phyloP scores from a whole-genome alignment of 2,113 vertebrate genomes.

The Lycaon pictus region DNA sequence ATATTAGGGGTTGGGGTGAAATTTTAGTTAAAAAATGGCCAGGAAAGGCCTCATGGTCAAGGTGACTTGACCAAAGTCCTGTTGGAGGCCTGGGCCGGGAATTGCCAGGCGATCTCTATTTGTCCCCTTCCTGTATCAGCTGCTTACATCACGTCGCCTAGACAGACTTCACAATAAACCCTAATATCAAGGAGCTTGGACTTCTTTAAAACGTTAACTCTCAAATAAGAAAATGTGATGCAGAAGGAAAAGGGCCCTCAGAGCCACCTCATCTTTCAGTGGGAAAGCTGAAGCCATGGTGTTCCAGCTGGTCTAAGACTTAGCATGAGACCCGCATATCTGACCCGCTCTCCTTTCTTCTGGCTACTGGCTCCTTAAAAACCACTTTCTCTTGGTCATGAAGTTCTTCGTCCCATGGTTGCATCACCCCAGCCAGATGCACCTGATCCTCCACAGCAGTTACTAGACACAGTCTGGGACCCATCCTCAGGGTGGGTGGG shows the following conservation, averaged over 20 bases:
- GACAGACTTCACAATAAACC: neutral
- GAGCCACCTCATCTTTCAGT: neutral
- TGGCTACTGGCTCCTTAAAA: neutral
- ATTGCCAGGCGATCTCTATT: neutral
- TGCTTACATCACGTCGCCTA: neutral
- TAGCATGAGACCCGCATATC: neutral
- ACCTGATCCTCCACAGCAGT: neutral
- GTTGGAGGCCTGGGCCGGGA: neutral
- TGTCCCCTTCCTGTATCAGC: neutral
- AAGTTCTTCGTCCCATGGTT: neutral
- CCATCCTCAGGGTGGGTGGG: neutral
- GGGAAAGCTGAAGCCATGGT: neutral
- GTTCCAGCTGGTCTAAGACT: neutral
- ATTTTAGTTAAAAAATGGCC: neutral
- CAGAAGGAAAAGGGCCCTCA: neutral
- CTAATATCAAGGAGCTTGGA: neutral
- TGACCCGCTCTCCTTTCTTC: neutral
- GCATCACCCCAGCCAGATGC: neutral
- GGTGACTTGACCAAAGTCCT: neutral
- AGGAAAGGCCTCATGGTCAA: neutral
- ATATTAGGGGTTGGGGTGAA: neutral
- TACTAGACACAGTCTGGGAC: neutral
- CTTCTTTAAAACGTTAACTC: neutral
- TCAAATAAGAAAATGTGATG: neutral
- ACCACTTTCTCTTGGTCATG: neutral